These are phyloP conservation scores for Pterocles orientalis DNA, from an alignment of 2,113 vertebrate genomes.

Conservation along the genomic window DNA sequence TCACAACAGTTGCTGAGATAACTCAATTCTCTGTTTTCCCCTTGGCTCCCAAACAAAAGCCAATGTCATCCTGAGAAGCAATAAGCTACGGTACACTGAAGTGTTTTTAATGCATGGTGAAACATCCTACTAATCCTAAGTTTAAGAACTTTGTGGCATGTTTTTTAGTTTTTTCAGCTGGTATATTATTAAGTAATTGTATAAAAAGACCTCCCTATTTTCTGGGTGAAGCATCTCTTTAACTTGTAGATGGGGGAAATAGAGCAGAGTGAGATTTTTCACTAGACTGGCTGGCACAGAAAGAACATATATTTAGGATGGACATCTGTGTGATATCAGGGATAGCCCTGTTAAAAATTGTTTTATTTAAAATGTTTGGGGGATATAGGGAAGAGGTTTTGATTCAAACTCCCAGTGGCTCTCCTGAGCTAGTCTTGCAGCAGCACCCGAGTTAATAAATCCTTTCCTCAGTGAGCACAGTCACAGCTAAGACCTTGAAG, in stretches of 20 bases:
- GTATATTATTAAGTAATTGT: background rate
- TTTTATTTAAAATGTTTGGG: background rate
- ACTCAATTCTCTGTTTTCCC: background rate
- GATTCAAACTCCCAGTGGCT: background rate
- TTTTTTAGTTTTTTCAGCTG: background rate
- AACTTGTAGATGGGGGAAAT: background rate
- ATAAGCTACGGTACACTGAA: background rate
- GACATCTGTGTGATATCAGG: background rate
- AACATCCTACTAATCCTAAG: background rate
- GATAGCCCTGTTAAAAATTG: background rate
- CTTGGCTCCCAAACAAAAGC: background rate
- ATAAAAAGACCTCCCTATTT: background rate
- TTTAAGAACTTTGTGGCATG: background rate
- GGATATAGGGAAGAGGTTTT: background rate
- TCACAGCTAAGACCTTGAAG: rapidly evolving
- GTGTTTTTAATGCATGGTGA: background rate
- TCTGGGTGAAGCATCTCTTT: background rate
- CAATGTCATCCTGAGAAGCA: background rate
- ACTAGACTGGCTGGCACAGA: background rate
- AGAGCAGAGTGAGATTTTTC: background rate
- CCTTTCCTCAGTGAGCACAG: background rate
- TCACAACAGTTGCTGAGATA: background rate
- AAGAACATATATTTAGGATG: background rate
- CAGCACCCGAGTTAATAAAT: background rate
- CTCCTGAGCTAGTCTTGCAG: background rate